Conservation (phyloP, 2,888 invertebrate genomes). For the Thymelicus lineola region DNA sequence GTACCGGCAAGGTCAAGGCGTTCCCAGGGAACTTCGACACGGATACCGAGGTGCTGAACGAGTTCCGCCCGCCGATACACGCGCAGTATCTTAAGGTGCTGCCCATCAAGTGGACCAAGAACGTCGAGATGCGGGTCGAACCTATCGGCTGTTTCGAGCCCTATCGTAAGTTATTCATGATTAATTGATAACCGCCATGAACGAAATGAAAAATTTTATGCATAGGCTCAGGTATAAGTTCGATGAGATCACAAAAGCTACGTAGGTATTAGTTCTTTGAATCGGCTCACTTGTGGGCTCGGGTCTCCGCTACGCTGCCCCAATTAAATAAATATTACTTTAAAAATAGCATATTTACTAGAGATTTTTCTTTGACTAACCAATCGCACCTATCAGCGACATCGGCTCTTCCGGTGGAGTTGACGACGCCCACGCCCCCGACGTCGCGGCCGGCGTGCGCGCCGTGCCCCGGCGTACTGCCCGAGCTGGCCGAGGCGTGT, state of each 20-base stretch:
- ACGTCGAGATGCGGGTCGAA: slow-evolving; percentile 90
- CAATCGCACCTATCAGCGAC: slow-evolving; percentile 15
- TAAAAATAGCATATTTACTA: no score
- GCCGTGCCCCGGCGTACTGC: slow-evolving; percentile 80
- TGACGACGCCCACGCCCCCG: slow-evolving; percentile 35
- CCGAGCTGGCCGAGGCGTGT: slow-evolving; percentile 52
- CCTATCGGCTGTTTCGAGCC: slow-evolving; percentile 91
- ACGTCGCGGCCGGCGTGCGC: slow-evolving; percentile 60
- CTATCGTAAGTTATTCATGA: slow-evolving; percentile 75
- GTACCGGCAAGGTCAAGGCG: slow-evolving; percentile 77
- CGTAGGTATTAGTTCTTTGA: no score
- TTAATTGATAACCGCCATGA: no score
- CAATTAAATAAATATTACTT: no score
- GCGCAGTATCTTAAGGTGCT: slow-evolving; percentile 89
- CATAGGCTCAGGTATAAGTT: no score
- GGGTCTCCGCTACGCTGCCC: no score
- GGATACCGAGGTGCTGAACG: slow-evolving; percentile 84
- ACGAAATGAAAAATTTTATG: no score
- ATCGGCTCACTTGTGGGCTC: no score
- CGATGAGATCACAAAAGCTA: no score
- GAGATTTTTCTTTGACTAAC: no score
- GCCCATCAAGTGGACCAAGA: slow-evolving; percentile 90
- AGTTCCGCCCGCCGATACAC: slow-evolving; percentile 89
- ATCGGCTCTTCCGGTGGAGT: slow-evolving; percentile 17
- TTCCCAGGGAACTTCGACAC: slow-evolving; percentile 91